Evolutionary conservation across 1,140 invertebrate genomes (phyloP).

Genomic region (Zaprionus nigranus): DNA sequence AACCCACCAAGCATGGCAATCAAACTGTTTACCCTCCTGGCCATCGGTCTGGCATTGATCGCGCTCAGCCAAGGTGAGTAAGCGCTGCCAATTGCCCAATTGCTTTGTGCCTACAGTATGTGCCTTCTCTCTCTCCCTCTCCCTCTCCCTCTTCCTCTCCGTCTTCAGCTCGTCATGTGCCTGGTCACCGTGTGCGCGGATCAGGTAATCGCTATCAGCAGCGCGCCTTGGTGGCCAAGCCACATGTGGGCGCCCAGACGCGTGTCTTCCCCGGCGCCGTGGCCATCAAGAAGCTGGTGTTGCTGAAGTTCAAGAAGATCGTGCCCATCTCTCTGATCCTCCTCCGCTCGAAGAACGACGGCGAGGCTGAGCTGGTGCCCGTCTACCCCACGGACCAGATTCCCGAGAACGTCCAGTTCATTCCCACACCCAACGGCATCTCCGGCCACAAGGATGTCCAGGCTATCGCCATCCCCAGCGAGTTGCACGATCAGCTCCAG

Average conservation of each 20-base stretch:
- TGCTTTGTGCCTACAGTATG: not conserved
- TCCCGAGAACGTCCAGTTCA: slow-evolving; percentile 78
- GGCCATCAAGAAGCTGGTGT: slow-evolving; percentile 80
- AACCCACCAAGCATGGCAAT: slow-evolving; percentile 57
- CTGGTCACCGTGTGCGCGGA: slow-evolving; percentile 44
- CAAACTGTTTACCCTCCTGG: slow-evolving; percentile 63
- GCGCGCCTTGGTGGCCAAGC: slow-evolving; percentile 59
- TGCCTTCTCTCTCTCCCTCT: not conserved
- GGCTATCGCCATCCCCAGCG: slow-evolving; percentile 78
- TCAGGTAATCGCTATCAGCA: slow-evolving; percentile 40
- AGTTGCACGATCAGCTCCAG: slow-evolving; percentile 78
- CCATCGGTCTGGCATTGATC: slow-evolving; percentile 58
- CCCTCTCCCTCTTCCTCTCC: not conserved
- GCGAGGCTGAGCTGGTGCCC: slow-evolving; percentile 78
- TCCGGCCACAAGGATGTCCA: slow-evolving; percentile 81
- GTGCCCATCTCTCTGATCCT: slow-evolving; percentile 79
- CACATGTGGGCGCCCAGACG: slow-evolving; percentile 55
- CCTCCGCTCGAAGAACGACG: slow-evolving; percentile 75
- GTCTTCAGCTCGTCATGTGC: slow-evolving; percentile 55
- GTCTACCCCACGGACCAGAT: slow-evolving; percentile 81
- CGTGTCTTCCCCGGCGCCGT: slow-evolving; percentile 79
- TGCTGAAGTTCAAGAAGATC: slow-evolving; percentile 82
- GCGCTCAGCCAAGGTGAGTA: slow-evolving; percentile 64
- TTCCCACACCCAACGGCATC: slow-evolving; percentile 79
- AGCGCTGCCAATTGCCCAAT: not conserved